Conservation (phyloP, 2,113 vertebrate species). For the Gallinago paraguaiae region DNA sequence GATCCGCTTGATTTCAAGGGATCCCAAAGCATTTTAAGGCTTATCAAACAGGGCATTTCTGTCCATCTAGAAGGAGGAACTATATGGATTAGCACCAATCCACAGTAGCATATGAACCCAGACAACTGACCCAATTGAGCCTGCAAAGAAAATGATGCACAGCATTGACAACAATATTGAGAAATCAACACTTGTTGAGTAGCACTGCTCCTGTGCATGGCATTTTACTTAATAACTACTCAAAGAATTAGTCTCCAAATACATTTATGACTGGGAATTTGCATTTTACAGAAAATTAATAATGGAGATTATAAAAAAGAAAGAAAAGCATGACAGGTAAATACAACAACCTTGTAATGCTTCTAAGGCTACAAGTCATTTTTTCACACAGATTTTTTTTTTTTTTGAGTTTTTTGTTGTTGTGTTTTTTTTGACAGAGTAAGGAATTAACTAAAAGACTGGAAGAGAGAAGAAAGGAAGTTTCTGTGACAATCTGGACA, state of each 20-base stretch:
- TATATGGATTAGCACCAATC: not conserved
- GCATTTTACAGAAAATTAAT: not conserved
- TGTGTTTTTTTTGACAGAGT: not conserved
- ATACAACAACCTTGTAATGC: not conserved
- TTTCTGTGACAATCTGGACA: not conserved
- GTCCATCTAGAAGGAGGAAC: not conserved
- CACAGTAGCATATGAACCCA: not conserved
- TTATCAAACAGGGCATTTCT: not conserved
- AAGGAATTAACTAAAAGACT: not conserved
- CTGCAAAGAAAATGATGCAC: not conserved
- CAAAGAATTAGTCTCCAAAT: not conserved
- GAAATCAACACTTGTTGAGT: not conserved
- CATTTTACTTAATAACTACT: not conserved
- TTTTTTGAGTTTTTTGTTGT: not conserved
- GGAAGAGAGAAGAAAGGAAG: not conserved
- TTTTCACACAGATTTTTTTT: not conserved
- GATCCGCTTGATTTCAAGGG: not conserved
- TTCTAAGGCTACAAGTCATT: not conserved
- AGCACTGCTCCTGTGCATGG: not conserved
- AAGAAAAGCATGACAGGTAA: not conserved
- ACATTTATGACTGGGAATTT: not conserved
- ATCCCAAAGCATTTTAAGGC: not conserved
- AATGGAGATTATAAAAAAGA: not conserved
- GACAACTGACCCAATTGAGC: not conserved
- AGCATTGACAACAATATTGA: accelerated